Conservation (phyloP, 2,888 invertebrate genomes). For the Xestoiulus laeticollis region DNA sequence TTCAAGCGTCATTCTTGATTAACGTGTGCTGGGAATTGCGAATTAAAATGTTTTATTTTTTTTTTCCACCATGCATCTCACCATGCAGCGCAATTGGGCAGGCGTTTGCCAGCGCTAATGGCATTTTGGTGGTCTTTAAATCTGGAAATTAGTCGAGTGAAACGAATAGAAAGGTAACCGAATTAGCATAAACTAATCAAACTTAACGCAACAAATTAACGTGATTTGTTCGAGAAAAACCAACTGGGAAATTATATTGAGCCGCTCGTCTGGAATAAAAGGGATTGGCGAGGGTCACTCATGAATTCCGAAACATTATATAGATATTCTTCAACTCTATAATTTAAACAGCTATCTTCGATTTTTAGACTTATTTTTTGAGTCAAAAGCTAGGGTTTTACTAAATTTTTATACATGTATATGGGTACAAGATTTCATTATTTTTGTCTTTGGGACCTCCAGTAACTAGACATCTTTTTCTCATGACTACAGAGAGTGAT, state of each 20-base stretch:
- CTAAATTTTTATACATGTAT: too few species aligned
- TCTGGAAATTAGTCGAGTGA: constrained; percentile 47
- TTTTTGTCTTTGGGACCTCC: neutral
- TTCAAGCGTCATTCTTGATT: constrained; percentile 53
- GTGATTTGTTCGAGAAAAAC: constrained; percentile 34
- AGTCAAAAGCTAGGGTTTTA: too few species aligned
- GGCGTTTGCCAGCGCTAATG: constrained; percentile 44
- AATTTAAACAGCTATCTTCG: too few species aligned
- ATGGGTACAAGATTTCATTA: neutral
- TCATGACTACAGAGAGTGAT: neutral
- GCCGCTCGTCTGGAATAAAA: neutral
- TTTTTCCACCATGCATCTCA: constrained; percentile 13
- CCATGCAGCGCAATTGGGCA: constrained; percentile 30
- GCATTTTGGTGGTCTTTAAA: constrained; percentile 48
- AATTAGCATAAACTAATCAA: constrained; percentile 52
- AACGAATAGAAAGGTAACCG: constrained; percentile 48
- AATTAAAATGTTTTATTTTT: constrained; percentile 49
- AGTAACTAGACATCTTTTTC: neutral
- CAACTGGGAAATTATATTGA: constrained; percentile 47
- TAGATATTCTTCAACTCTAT: too few species aligned
- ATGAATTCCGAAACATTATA: neutral
- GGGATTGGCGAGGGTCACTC: neutral
- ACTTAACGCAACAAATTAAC: constrained; percentile 48
- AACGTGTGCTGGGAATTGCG: constrained; percentile 53
- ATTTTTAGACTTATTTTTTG: too few species aligned